phyloP scores from a whole-genome alignment of 2,797 vertebrate genomes.

The Lepilemur septentrionalis region DNA sequence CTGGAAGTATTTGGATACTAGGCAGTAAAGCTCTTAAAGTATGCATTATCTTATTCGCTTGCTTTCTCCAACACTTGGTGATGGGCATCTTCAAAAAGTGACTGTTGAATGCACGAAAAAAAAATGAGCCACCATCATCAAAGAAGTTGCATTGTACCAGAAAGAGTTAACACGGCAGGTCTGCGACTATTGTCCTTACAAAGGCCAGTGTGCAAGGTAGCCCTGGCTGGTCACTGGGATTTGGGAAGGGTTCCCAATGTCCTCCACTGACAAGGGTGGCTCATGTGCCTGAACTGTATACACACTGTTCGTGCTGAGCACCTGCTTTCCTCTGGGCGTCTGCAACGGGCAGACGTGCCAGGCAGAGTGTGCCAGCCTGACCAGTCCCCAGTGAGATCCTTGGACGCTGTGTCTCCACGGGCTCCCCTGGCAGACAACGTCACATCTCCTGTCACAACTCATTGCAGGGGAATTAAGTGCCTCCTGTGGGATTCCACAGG shows the following conservation, averaged over 20 bases:
- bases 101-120: background rate
- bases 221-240: background rate
- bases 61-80: background rate
- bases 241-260: too few species aligned
- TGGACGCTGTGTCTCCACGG: background rate
- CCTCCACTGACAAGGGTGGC: too few species aligned
- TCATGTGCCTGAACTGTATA: background rate
- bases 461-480: too few species aligned
- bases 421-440: background rate
- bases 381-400: background rate
- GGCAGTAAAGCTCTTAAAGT: background rate
- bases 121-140: background rate
- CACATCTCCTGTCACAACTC: background rate
- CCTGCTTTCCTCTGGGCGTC: too few species aligned
- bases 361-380: background rate
- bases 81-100: background rate
- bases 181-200: too few species aligned
- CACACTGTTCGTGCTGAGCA: fast-evolving
- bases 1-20: background rate
- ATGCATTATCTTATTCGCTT: background rate
- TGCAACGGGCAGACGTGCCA: fast-evolving
- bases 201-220: fast-evolving
- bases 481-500: background rate
- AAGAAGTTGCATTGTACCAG: background rate
- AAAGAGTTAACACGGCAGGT: fast-evolving